Percentiles rank a stretch among this genome's conserved stretches.
Conservation (phyloP, 2,888 invertebrate genomes). For the Lochmaea capreae region DNA sequence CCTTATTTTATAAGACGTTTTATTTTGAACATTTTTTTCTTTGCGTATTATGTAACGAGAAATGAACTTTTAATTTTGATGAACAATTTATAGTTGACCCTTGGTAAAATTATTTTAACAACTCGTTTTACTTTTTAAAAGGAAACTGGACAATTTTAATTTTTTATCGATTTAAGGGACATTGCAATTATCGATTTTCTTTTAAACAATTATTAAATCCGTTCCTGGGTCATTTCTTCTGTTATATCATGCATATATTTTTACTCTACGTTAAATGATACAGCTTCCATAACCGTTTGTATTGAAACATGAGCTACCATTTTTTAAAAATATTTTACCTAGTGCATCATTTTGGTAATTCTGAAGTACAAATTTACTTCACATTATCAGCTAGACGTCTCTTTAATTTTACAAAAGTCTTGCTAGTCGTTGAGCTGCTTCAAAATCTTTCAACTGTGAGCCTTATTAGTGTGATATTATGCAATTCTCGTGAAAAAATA, state of each 20-base stretch:
- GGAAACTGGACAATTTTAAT: background rate
- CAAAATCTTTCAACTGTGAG: too few species aligned
- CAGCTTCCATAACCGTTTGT: too few species aligned
- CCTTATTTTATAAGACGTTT: constrained; percentile 2
- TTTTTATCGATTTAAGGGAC: background rate
- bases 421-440: too few species aligned
- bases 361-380: too few species aligned
- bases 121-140: background rate
- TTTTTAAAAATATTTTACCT: background rate
- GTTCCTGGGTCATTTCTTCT: too few species aligned
- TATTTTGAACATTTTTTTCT: background rate
- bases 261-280: too few species aligned
- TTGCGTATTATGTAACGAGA: background rate
- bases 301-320: background rate
- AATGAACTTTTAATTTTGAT: background rate
- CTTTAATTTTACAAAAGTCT: too few species aligned
- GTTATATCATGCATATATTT: too few species aligned
- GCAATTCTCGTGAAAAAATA: too few species aligned
- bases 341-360: too few species aligned
- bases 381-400: too few species aligned
- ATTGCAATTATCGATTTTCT: background rate
- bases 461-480: too few species aligned
- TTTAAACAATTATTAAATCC: background rate
- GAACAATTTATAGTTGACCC: background rate
- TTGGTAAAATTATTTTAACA: background rate